Evolutionary conservation across 2,888 invertebrate genomes (phyloP), one percentile per base, ranked within the genome.

Genomic region (Apodemia duryi): DNA sequence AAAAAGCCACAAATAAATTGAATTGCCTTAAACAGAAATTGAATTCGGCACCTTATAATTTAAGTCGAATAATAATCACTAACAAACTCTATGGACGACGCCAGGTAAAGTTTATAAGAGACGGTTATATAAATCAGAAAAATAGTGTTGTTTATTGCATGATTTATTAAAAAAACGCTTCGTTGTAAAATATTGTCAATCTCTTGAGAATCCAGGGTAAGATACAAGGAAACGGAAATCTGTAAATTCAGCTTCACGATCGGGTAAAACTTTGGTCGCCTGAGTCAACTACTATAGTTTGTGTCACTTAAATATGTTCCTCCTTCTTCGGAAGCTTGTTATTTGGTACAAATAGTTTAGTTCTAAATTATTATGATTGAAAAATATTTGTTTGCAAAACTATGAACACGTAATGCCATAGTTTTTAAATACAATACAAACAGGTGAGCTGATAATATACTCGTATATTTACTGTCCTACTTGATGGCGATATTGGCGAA

Each of bases 211-310:
- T 35, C 11, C 13, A 60, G 7, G 57, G 57, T 35, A 60, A 32
- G 32, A 60, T 60, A 60, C 54, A 57, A 32, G 57, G 35, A 60
- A 60, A 60, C 57, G 57, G 57, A 60, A 60, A 60, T 60, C 57
- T 60, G 57, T 60, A 60, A 60, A 60, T 60, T 60, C 57, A 60
- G 57, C 57, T 57, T 57, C 57, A 57, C 57, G 57, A 57, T 57
- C 57, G 57, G 57, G 57, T 49, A 57, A 57, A 57, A 57, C 32
- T 57, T 57, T 57, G 57, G 57, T 57, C 57, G 57, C 57, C 57
- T 57, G 57, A 57, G 57, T 57, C 57, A 57, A 57, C 57, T 57
- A 57, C 57, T 57, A 57, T 57, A 57, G 32, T 57, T 57, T 57
- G 57, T 57, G 57, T 57, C 57, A 57, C 57, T 57, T 57, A 57